Conservation (phyloP, 2,797 vertebrate genomes). For the Xerus rutilus region DNA sequence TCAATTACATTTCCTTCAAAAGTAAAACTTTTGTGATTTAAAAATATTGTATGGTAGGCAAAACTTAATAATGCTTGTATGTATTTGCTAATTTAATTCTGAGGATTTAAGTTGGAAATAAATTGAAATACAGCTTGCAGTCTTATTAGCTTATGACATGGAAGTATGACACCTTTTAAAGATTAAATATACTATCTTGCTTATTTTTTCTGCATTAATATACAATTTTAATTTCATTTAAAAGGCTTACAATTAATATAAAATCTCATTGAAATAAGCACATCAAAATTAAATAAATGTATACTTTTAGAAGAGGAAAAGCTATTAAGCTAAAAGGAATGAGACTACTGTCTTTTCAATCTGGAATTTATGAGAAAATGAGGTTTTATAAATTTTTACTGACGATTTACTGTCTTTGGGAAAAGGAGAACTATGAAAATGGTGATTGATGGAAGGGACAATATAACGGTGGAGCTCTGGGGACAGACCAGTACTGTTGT, state of each 20-base stretch:
- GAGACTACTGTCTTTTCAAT: background rate
- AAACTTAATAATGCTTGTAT: background rate
- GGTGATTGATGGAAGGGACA: background rate
- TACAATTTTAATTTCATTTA: background rate
- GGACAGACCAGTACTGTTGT: background rate
- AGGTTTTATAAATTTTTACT: background rate
- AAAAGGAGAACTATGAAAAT: background rate
- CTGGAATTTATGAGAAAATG: background rate
- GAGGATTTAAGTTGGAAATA: background rate
- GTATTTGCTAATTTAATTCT: background rate
- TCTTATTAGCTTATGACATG: background rate
- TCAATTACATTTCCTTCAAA: background rate
- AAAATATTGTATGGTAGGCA: background rate
- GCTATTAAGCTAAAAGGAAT: background rate
- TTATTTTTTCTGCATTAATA: background rate
- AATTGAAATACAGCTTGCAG: background rate
- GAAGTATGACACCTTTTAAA: background rate
- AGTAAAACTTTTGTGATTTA: background rate
- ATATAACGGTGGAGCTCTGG: background rate
- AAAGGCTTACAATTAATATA: background rate
- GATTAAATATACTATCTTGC: background rate
- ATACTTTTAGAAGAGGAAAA: background rate
- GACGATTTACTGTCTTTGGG: background rate
- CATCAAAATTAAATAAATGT: background rate
- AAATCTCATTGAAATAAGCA: background rate